A percentile compares a stretch with the other conserved stretches of the same genome.
Conservation (phyloP, 1,140 invertebrate species). For the Dreissena polymorpha region DNA sequence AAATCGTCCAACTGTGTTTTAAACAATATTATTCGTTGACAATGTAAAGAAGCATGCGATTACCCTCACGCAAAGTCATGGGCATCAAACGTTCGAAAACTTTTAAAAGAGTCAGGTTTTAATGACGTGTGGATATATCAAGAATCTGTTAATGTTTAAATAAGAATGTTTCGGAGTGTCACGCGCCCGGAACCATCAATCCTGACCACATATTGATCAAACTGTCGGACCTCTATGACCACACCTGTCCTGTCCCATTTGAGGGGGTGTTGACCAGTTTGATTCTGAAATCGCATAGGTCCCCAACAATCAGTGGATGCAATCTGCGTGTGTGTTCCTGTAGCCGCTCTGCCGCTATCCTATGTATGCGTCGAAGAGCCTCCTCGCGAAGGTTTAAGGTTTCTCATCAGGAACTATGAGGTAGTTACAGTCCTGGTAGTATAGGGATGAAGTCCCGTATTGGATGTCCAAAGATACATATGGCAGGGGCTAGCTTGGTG, state of each 20-base stretch:
- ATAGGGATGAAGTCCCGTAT: constrained; percentile 59
- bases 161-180: constrained; percentile 60
- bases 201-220: constrained; percentile 60
- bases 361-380: constrained; percentile 57
- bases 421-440: constrained; percentile 44
- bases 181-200: constrained; percentile 61
- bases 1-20: no score
- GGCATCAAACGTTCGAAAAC: no score
- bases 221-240: constrained; percentile 62
- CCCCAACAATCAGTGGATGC: constrained; percentile 51
- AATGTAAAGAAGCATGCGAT: no score
- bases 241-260: constrained; percentile 63
- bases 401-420: constrained; percentile 58
- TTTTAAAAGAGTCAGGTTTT: no score
- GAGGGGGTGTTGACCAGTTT: constrained; percentile 53
- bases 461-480: constrained; percentile 34
- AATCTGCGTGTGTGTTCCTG: constrained; percentile 58
- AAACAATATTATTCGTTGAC: no score
- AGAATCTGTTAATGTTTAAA: constrained; percentile 56
- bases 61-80: no score
- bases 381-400: constrained; percentile 54
- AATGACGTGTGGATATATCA: no score
- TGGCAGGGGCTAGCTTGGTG: constrained; percentile 34
- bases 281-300: constrained; percentile 60
- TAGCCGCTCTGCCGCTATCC: constrained; percentile 48